Evolutionary conservation across 1,140 invertebrate genomes (phyloP), one percentile per base, ranked within the genome.

Genomic region (Drosophila oshimai): DNA sequence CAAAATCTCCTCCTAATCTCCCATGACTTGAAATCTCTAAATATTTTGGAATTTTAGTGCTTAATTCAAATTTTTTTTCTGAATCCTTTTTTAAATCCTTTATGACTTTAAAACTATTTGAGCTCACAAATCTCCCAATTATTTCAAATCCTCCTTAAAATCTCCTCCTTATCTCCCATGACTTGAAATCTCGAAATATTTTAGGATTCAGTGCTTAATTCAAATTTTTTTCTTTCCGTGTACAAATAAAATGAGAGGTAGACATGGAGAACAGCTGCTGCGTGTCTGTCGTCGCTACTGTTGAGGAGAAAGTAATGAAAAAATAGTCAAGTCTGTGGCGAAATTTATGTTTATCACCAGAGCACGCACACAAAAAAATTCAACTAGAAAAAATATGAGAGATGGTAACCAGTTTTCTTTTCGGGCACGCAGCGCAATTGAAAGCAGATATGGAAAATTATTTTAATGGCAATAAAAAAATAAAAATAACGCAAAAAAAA

Each of bases 261-360:
- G 20, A n/a, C n/a, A n/a, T 24, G 6, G 42, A 41, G 58, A 64
- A 65, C 44, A 65, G 61, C 60, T 65, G 79, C 79, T 67, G 79
- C 79, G 51, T 69, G 54, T 47, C 50, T 58, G 65, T 31, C 29
- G 57, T 6, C 1, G 61, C 53, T 41, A 36, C 45, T 28, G 36
- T 24, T 45, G 60, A n/a, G n/a, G 44, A 87, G 80, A 86, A 86
- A 86, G 80, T 86, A 65, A 49, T 49, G 45, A 31, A 65, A 62
- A 84, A 65, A 69, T 45, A 53, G 46, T 50, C 41, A 46, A 68
- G 74, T 71, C 31, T 53, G 31, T 71, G 74, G 80, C 81, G 76
- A 86, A 86, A 86, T 86, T 86, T 80, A 80, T 86, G 71, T 80
- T 84, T 80, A 87, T 80, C 54, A 64, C 53, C 36, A 46, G 37